These are phyloP conservation scores for Andrena chrysosceles DNA, from an alignment of 2,888 invertebrate species.

Conservation along the genomic window DNA sequence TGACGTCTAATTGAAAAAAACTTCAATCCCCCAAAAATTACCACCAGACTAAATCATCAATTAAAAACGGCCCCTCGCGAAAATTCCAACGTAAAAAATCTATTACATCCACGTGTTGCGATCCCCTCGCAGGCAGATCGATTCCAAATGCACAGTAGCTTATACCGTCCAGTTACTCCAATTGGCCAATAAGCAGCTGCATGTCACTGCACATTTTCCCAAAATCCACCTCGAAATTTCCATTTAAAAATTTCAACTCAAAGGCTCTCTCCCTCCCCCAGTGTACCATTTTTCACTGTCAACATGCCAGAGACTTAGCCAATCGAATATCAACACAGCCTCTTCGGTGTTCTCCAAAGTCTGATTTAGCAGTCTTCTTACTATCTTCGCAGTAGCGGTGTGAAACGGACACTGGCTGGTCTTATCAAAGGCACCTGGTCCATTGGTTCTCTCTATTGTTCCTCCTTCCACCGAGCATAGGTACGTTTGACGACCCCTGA, in stretches of 20 bases:
- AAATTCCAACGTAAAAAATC: not conserved
- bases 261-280: not conserved
- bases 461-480: slow-evolving; percentile 33
- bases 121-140: not conserved
- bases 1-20: no score
- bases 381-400: not conserved
- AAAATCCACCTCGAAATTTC: not conserved
- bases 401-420: slow-evolving; percentile 28
- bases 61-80: not conserved
- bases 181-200: not conserved
- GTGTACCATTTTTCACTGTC: not conserved
- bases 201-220: not conserved
- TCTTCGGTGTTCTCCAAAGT: not conserved
- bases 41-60: not conserved
- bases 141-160: not conserved
- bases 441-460: slow-evolving; percentile 36
- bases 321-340: not conserved
- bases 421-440: slow-evolving; percentile 40
- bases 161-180: not conserved
- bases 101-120: not conserved
- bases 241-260: not conserved
- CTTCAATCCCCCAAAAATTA: not conserved
- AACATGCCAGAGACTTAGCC: not conserved
- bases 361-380: not conserved
- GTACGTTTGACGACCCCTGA: slow-evolving; percentile 19